Conservation (phyloP, 2,113 vertebrate species). For the Brachionichthys hirsutus region DNA sequence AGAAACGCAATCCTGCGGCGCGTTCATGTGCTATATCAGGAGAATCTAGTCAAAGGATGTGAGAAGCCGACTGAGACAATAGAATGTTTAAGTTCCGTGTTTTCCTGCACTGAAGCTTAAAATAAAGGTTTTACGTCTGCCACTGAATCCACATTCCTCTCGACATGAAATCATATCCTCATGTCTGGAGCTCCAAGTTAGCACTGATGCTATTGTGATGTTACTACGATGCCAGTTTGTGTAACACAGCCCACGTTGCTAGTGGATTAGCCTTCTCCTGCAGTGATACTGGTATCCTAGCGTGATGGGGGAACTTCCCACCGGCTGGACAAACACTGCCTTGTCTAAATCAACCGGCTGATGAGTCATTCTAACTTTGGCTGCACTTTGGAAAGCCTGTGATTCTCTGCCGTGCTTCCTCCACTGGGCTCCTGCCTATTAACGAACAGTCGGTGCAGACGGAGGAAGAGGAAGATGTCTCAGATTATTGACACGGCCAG, state of each 20-base stretch:
- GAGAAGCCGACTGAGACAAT: neutral
- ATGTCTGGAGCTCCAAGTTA: no score
- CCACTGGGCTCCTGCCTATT: neutral
- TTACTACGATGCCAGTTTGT: no score
- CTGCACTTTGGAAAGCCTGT: neutral
- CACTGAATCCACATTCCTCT: no score
- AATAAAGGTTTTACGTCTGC: neutral
- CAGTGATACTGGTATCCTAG: no score
- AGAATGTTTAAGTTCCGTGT: neutral
- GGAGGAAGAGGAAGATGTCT: neutral
- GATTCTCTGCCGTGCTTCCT: no score
- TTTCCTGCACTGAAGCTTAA: neutral
- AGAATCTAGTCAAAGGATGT: neutral
- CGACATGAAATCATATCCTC: no score
- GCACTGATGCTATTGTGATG: no score
- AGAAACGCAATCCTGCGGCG: slow-evolving; percentile 8
- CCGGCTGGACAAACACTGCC: no score
- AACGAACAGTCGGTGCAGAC: neutral
- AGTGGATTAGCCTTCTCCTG: no score
- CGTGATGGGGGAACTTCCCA: no score
- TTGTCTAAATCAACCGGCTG: no score
- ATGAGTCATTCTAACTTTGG: neutral
- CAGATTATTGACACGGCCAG: neutral
- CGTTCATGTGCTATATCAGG: neutral
- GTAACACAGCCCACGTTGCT: no score